A percentile compares a stretch with the other conserved stretches of the same genome.
These are phyloP conservation scores for Slavum lentiscoides DNA, from an alignment of 2,888 invertebrate genomes.

Conservation along the genomic window DNA sequence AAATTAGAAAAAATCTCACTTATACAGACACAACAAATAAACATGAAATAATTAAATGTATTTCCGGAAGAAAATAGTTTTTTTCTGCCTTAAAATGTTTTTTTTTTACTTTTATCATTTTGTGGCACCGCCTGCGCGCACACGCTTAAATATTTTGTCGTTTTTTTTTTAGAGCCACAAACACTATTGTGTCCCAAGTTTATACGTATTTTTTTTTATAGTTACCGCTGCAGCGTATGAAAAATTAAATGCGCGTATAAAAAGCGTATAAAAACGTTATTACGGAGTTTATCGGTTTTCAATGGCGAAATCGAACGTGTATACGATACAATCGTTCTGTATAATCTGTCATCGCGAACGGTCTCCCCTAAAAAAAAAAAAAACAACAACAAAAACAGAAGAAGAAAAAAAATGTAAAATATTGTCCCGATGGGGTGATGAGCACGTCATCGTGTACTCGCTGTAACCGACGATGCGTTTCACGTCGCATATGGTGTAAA, in stretches of 20 bases:
- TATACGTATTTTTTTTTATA: background rate
- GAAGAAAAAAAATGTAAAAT: background rate
- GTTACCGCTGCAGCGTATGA: no score
- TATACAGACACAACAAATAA: no score
- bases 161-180: no score
- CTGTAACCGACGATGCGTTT: conserved; percentile 7
- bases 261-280: background rate
- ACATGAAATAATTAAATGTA: no score
- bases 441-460: background rate
- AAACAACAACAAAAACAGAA: background rate
- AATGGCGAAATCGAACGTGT: conserved; percentile 1
- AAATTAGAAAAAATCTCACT: no score
- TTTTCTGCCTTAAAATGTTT: no score
- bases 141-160: no score
- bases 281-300: background rate
- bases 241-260: no score
- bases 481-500: conserved; percentile 33
- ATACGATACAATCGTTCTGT: background rate
- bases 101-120: no score
- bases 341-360: conserved; percentile 10
- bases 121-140: no score
- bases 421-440: background rate
- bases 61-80: no score
- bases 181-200: no score
- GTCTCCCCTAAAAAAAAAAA: background rate